phyloP scores from a whole-genome alignment of 1,140 invertebrate species.

The Bombus cullumanus region DNA sequence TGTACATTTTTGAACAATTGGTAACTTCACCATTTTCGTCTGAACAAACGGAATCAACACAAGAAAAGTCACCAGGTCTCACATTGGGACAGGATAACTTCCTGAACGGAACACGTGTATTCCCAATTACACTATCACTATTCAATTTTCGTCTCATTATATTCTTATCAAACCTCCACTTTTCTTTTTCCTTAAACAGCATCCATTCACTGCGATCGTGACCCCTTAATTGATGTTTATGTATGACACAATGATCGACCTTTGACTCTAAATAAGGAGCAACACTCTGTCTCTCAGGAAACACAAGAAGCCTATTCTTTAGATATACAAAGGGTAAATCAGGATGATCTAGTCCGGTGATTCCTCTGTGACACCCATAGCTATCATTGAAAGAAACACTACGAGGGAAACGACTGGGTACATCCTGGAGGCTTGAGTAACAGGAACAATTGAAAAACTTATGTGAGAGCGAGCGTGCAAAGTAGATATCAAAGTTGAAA shows the following conservation, averaged over 20 bases:
- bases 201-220: neutral
- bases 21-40: neutral
- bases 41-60: neutral
- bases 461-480: slow-evolving; percentile 75
- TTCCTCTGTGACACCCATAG: neutral
- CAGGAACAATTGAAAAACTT: slow-evolving; percentile 77
- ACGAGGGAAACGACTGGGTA: neutral
- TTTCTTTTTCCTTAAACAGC: neutral
- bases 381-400: slow-evolving; percentile 10
- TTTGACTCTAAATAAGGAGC: neutral
- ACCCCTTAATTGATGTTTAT: too few species aligned
- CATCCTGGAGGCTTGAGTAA: slow-evolving; percentile 53
- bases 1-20: slow-evolving; percentile 1
- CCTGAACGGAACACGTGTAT: neutral
- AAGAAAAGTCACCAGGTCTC: neutral
- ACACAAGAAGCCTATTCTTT: neutral
- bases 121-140: neutral
- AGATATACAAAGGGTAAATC: neutral
- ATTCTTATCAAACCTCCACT: slow-evolving; percentile 23
- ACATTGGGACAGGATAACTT: slow-evolving; percentile 52
- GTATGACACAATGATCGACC: neutral
- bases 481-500: slow-evolving; percentile 75
- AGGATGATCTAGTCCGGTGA: neutral
- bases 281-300: neutral
- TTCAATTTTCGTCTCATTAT: neutral